Evolutionary conservation across 1,140 invertebrate species (phyloP), one percentile per base, ranked within the genome.

Genomic region (Dufourea novaeangliae): DNA sequence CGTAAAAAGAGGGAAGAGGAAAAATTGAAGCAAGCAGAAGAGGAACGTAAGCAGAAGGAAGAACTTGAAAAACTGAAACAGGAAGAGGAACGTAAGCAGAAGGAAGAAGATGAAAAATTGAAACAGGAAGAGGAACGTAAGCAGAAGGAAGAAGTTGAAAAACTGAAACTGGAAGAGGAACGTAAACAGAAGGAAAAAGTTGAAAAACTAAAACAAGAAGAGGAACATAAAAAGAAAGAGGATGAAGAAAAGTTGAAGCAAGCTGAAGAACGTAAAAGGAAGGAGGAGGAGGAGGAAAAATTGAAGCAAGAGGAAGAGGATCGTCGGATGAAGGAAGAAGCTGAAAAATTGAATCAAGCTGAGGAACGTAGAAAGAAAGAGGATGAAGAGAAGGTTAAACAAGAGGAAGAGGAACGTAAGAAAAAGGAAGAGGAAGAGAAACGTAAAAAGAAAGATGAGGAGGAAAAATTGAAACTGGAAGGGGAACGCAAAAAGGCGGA

Each of bases 171-270:
- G 39, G 71, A 80, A 69, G 27, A 64, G 66, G 67, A 81, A 71
- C 25, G 59, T 56, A 64, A 71, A 22, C 68, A 67, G 27, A 68
- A 63, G 57, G 39, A 83, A 76, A 12, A 56, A 69, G 50, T 37
- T 63, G 44, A 87, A 62, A 25, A 77, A 59, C 0, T 44, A 20
- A 56, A 77, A 59, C 14, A 72, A 59, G 61, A 78, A 57, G 37
- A 59, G 37, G 29, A 86, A 52, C 17, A 32, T 59, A 87, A 81
- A 64, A 68, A 73, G 74, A 87, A 80, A 63, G 79, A 83, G 17
- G 69, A 85, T 62, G 67, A 71, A 86, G 29, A 72, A 10, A 66
- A 66, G 79, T 46, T 52, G 44, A 82, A 80, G 46, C 63, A 78
- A 27, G 39, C 63, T 17, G 12, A 46, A 44, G 22, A 64, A 14